phyloP scores from a whole-genome alignment of 2,888 invertebrate genomes.

The Trichopoda pennipes region DNA sequence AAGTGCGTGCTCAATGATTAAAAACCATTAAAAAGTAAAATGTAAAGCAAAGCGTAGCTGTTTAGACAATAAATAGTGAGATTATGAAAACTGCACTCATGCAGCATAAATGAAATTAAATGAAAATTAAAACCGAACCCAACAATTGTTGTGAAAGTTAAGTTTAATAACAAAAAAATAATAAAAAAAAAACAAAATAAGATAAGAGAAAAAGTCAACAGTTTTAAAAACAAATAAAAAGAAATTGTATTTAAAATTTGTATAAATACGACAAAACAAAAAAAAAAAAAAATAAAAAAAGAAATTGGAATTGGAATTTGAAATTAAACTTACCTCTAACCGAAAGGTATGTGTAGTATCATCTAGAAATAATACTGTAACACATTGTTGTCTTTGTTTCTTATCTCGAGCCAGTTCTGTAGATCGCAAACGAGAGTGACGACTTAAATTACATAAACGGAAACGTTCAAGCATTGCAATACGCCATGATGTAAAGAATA shows the following conservation, averaged over 20 bases:
- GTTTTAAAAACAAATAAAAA: background rate
- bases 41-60: too few species aligned
- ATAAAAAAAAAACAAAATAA: background rate
- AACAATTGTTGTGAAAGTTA: constrained; percentile 49
- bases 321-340: constrained; percentile 87
- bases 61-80: constrained; percentile 1
- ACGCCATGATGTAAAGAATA: constrained; percentile 72
- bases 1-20: constrained; percentile 58
- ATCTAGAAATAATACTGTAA: constrained; percentile 96
- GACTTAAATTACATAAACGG: constrained; percentile 90
- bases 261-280: background rate
- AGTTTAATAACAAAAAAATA: constrained; percentile 3
- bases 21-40: constrained; percentile 36
- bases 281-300: too few species aligned
- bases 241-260: constrained; percentile 3
- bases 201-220: constrained; percentile 24
- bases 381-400: constrained; percentile 90
- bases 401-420: constrained; percentile 93
- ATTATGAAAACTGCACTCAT: constrained; percentile 19
- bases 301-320: background rate
- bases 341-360: constrained; percentile 96
- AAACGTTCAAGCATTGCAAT: constrained; percentile 81
- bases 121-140: constrained; percentile 15
- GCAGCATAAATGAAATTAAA: constrained; percentile 14
- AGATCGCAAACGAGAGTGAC: constrained; percentile 97